A percentile compares a stretch with the other conserved stretches of the same genome.
phyloP scores from a whole-genome alignment of 2,113 vertebrate genomes.

The Phalacrocorax brasilianus region DNA sequence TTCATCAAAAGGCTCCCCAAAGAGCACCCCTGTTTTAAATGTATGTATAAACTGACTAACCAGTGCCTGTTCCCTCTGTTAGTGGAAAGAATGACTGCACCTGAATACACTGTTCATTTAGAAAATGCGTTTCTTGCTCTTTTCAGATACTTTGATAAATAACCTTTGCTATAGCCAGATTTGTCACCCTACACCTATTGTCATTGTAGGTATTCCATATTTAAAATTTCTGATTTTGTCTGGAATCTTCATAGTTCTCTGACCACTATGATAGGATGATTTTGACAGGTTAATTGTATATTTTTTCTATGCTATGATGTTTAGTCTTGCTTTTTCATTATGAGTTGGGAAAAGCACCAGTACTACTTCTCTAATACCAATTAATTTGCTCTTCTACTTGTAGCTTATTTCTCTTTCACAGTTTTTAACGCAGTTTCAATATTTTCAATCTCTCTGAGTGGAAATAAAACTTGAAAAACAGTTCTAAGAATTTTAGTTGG shows the following conservation, averaged over 20 bases:
- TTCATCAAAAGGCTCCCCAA: background rate
- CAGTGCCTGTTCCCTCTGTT: background rate
- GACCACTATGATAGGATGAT: background rate
- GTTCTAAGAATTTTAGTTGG: background rate
- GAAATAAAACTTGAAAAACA: background rate
- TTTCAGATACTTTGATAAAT: background rate
- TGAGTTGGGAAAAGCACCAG: background rate
- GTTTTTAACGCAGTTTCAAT: background rate
- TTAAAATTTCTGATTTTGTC: background rate
- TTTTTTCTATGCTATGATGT: background rate
- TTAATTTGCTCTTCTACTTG: background rate
- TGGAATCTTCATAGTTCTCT: background rate
- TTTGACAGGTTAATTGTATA: background rate
- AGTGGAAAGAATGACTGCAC: background rate
- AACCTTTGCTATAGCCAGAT: background rate
- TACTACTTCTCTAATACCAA: background rate
- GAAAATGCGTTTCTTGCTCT: background rate
- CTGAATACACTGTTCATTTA: background rate
- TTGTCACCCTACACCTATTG: background rate
- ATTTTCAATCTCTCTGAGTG: background rate
- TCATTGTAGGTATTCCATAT: background rate
- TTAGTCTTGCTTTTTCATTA: background rate
- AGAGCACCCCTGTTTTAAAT: background rate
- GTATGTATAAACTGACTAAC: background rate
- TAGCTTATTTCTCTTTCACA: background rate